These are phyloP conservation scores for Pectinophora gossypiella DNA, from an alignment of 1,140 invertebrate species.

Conservation along the genomic window DNA sequence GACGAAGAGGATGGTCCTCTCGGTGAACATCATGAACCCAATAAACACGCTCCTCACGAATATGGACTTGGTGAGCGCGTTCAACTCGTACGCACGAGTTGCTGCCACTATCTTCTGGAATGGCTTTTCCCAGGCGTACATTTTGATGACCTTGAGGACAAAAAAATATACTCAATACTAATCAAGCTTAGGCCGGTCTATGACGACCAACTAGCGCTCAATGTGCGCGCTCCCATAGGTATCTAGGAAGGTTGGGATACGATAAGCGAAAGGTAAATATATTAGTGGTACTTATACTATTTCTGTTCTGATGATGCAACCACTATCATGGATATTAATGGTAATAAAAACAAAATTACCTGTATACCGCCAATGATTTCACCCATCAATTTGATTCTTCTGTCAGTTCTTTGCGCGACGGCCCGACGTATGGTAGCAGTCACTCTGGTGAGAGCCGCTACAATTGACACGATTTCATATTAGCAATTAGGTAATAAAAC, in stretches of 20 bases:
- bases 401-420: constrained; percentile 84
- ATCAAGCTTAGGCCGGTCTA: not conserved
- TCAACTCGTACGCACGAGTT: constrained; percentile 78
- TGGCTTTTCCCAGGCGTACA: constrained; percentile 84
- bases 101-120: constrained; percentile 76
- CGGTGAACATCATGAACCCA: constrained; percentile 77
- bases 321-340: too few relatives aligned
- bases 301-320: too few relatives aligned
- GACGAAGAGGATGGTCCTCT: constrained; percentile 80
- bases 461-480: too few relatives aligned
- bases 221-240: too few relatives aligned
- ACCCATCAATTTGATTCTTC: constrained; percentile 87
- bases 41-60: constrained; percentile 80
- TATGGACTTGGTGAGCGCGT: constrained; percentile 73
- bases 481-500: too few relatives aligned
- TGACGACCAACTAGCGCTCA: too few relatives aligned
- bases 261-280: too few relatives aligned
- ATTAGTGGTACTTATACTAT: too few relatives aligned
- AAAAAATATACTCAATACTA: not conserved
- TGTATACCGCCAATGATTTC: constrained; percentile 88
- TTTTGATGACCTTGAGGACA: constrained; percentile 81
- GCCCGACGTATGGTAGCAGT: constrained; percentile 50
- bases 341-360: too few relatives aligned
- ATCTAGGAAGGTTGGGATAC: too few relatives aligned
- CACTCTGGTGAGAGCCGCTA: constrained; percentile 49